These are phyloP conservation scores for Aphidoletes aphidimyza DNA, from an alignment of 2,888 invertebrate species.

Conservation along the genomic window DNA sequence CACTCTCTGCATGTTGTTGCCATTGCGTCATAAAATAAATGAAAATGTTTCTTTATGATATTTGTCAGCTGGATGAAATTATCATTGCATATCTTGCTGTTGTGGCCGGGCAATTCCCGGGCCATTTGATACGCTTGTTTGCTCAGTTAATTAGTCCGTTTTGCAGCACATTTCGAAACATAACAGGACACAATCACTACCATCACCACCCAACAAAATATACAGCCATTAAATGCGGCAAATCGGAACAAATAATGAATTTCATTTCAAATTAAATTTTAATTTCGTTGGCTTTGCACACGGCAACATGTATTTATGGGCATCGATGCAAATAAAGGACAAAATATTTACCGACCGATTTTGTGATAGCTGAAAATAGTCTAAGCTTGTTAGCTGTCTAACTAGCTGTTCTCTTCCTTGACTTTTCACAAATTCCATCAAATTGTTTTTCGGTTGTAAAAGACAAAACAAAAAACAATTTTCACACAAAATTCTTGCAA, in stretches of 20 bases:
- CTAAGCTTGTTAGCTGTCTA: too few species aligned
- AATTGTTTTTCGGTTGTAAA: too few species aligned
- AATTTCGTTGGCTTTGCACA: neutral
- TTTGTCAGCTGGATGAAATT: conserved; percentile 53
- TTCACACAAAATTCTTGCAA: neutral
- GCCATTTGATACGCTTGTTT: conserved; percentile 47
- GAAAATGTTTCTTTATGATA: conserved; percentile 52
- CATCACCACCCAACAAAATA: neutral
- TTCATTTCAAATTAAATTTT: conserved; percentile 34
- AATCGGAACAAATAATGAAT: conserved; percentile 23
- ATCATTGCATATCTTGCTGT: conserved; percentile 8
- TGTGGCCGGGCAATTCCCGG: too few species aligned
- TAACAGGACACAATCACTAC: neutral
- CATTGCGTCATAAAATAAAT: conserved; percentile 16
- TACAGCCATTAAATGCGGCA: neutral
- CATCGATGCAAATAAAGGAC: too few species aligned
- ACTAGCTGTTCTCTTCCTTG: too few species aligned
- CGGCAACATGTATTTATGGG: neutral
- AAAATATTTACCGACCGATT: neutral
- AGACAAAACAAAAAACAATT: too few species aligned
- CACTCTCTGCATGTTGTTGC: neutral
- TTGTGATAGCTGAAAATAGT: neutral
- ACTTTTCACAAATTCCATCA: too few species aligned
- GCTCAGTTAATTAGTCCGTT: conserved; percentile 44
- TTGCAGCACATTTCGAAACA: conserved; percentile 47